Evolutionary conservation across 2,797 vertebrate genomes (phyloP).

Genomic region (Tenualosa ilisha): DNA sequence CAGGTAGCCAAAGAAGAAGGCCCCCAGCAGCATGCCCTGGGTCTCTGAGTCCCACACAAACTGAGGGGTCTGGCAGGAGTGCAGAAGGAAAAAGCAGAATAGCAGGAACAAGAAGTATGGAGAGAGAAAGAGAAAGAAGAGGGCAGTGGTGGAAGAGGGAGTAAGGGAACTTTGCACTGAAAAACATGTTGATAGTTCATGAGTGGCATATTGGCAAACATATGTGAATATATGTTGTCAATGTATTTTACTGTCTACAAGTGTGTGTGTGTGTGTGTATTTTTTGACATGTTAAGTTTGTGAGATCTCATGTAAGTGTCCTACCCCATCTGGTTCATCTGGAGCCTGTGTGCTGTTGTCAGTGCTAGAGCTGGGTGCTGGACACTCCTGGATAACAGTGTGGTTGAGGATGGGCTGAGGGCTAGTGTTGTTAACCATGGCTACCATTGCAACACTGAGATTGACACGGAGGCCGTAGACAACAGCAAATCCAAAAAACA

Average conservation of each 20-base stretch:
- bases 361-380: conserved; percentile 27
- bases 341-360: conserved; percentile 51
- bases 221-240: no score
- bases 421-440: conserved; percentile 81
- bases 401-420: conserved; percentile 42
- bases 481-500: conserved; percentile 82
- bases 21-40: conserved; percentile 82
- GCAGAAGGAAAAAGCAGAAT: neutral
- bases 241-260: no score
- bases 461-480: conserved; percentile 84
- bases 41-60: conserved; percentile 79
- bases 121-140: neutral
- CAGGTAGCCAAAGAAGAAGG: conserved; percentile 86
- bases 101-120: neutral
- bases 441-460: conserved; percentile 85
- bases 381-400: conserved; percentile 60
- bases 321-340: conserved; percentile 69
- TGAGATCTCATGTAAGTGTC: neutral
- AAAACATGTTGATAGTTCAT: neutral
- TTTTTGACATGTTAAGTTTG: neutral
- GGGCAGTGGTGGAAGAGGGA: neutral
- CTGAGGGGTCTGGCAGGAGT: conserved; percentile 67
- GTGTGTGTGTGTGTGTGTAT: neutral
- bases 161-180: neutral
- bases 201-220: neutral